Evolutionary conservation across 2,888 invertebrate genomes (phyloP), one percentile per base, ranked within the genome.

Genomic region (Cryptus armator): DNA sequence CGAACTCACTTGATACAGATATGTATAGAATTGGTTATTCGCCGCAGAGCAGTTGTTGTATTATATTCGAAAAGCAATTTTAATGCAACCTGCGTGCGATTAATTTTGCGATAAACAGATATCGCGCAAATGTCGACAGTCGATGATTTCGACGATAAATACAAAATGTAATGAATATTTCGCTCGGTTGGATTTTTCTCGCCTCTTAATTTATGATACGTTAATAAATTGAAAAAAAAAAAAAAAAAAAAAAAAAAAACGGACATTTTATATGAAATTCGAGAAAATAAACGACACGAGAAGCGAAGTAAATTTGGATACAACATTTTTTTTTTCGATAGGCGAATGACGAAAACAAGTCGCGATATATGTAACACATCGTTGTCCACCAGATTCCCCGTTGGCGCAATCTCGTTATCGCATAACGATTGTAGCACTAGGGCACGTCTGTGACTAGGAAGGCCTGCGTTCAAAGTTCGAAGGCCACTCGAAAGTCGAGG

Each of bases 381-480:
- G 29, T 37, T 78, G 78, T 81, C 37, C 74, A 56, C 7, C 29
- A 53, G 56, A 66, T 64, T 37, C 7, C 37, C 37, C 37, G 71
- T 43, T 29, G 67, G 79, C 62, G 78, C 81, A 89, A 89, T 91
- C 90, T 91, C 90, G 91, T 91, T 91, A 91, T 91, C 90, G 89
- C 81, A 77, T 80, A 87, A 85, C 81, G 81, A 87, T 85, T 86
- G 87, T 85, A 86, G 87, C 84, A 87, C 87, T 87, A 86, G 85
- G 86, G 90, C 90, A 91, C 90, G 90, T 90, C 87, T 91, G 89
- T 87, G 83, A 84, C 86, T 86, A 90, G 90, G 87, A 88, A 87
- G 87, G 89, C 88, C 89, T 91, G 90, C 90, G 90, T 89, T 88
- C 90, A 88, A 92, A 92, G 90, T 93, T 92, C 89, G 91, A 91